Conservation (phyloP, 2,888 invertebrate genomes). For the Stenoptilia bipunctidactyla region DNA sequence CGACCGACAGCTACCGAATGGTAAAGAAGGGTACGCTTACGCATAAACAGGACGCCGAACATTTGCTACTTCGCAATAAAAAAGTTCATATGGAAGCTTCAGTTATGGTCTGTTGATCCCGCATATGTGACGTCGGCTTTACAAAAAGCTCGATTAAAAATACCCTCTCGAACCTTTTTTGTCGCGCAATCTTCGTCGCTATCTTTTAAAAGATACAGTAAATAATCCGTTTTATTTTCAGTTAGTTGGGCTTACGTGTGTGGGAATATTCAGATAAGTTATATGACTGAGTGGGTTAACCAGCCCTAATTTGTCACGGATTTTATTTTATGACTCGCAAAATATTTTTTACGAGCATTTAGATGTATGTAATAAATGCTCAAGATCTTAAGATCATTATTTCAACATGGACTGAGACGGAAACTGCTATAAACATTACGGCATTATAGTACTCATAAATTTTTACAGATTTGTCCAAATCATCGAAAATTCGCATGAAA, state of each 20-base stretch:
- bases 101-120: slow-evolving; percentile 44
- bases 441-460: too few relatives aligned
- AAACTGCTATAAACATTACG: too few relatives aligned
- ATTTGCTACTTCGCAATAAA: slow-evolving; percentile 34
- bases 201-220: slow-evolving; percentile 37
- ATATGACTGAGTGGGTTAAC: neutral
- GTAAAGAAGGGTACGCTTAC: slow-evolving; percentile 28
- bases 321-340: neutral
- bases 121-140: slow-evolving; percentile 42
- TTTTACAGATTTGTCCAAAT: too few relatives aligned
- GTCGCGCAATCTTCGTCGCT: slow-evolving; percentile 37
- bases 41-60: slow-evolving; percentile 50
- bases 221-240: neutral
- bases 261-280: neutral
- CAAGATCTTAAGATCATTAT: too few relatives aligned
- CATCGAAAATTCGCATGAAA: too few relatives aligned
- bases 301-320: neutral
- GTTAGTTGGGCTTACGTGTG: neutral
- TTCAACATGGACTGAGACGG: too few relatives aligned
- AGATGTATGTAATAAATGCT: too few relatives aligned
- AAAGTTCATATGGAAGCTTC: slow-evolving; percentile 22
- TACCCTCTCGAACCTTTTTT: slow-evolving; percentile 37
- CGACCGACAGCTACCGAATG: slow-evolving; percentile 41
- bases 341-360: neutral
- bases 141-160: slow-evolving; percentile 37